A percentile compares a stretch with the other conserved stretches of the same genome.
Conservation (phyloP, 2,797 vertebrate genomes). For the Tadarida brasiliensis region DNA sequence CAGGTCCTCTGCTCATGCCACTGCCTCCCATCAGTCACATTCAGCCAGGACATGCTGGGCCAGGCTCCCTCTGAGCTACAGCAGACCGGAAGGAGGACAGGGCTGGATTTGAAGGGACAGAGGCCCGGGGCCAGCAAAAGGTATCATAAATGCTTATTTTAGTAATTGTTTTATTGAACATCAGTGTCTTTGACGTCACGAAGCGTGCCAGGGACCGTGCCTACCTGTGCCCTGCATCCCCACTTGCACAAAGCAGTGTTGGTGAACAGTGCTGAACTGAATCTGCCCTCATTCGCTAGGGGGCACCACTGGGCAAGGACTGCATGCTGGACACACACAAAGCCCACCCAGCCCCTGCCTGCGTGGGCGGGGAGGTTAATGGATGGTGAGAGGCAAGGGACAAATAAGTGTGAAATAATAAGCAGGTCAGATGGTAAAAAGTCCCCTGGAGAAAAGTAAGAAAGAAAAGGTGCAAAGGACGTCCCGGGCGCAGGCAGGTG, state of each 20-base stretch:
- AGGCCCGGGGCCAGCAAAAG: no score
- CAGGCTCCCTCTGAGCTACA: fast-evolving
- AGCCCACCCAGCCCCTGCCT: no score
- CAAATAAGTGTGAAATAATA: not conserved
- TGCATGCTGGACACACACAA: no score
- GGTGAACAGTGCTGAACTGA: not conserved
- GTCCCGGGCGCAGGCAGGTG: no score
- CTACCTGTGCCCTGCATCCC: fast-evolving
- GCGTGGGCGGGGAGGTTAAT: not conserved
- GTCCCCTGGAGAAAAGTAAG: not conserved
- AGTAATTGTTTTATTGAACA: not conserved
- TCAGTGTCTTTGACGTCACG: not conserved
- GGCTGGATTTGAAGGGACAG: not conserved
- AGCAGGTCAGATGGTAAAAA: not conserved
- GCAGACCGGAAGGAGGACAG: no score
- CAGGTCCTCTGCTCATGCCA: fast-evolving
- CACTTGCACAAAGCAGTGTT: not conserved
- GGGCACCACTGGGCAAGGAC: fast-evolving
- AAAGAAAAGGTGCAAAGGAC: not conserved
- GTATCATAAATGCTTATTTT: not conserved
- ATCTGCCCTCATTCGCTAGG: not conserved
- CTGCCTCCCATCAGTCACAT: not conserved
- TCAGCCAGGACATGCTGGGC: fast-evolving
- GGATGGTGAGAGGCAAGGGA: not conserved
- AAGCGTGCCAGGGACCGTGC: fast-evolving